Evolutionary conservation across 2,113 vertebrate genomes (phyloP), one percentile per base, ranked within the genome.

Genomic region (Mobula hypostoma): DNA sequence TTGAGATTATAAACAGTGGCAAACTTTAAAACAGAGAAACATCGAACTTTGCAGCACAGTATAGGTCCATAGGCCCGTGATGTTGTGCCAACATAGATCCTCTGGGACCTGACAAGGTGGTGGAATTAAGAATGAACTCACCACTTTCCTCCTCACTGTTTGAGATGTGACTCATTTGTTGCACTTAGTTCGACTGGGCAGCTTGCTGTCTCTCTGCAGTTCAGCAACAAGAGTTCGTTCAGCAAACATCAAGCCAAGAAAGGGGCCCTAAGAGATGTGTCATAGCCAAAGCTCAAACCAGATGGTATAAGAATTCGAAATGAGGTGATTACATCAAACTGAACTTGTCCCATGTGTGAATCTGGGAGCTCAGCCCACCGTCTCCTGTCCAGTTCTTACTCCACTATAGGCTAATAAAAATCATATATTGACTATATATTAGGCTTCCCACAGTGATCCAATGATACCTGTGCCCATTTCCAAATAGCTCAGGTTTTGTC

Each of bases 251-350:
- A 85, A 12, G 82, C 82, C 56, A 85, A 85, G 48, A 29, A 12
- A 58, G 24, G 24, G 82, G 56, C 48, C 48, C 36, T 85, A 0
- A 0, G 24, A 61, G 48, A 61, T 11, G 7, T 0, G 2, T 56
- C 15, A 21, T 48, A 27, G 24, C 9, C 82, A 85, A 85, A 61
- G 24, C 56, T 58, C 4, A 12, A 85, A 29, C 82, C 82, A 85
- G 82, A 85, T 85, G 82, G 21, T 85, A 61, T 29, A 58, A 61
- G 82, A 85, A 85, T 85, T 85, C 24, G 82, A 27, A 85, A 85
- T 85, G 82, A 56, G 27, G 48, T 85, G 82, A 85, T 85, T 85
- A 85, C 56, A 29, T 61, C 82, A 29, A 61, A 58, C 48, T 85
- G 56, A 56, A 85, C 82, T 24, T 14, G 82, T 85, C 56, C 48